These are phyloP conservation scores for Odontocolon sp. DNA, from an alignment of 2,888 invertebrate species.

Conservation along the genomic window DNA sequence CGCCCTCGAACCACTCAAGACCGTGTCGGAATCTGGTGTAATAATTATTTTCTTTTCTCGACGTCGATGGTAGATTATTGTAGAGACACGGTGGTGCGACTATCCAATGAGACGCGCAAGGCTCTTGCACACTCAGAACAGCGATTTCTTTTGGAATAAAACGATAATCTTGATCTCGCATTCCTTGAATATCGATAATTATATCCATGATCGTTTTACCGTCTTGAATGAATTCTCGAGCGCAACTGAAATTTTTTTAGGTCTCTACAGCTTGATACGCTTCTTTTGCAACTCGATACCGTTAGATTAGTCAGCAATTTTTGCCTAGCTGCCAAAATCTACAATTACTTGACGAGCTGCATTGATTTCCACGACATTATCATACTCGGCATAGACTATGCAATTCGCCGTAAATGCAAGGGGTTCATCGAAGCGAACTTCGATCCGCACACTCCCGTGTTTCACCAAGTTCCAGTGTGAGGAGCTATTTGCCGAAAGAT, in stretches of 20 bases:
- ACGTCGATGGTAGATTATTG: not conserved
- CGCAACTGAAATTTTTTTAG: no score
- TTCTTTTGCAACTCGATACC: no score
- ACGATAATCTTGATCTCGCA: not conserved
- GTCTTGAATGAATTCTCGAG: no score
- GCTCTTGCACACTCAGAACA: not conserved
- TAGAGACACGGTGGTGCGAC: not conserved
- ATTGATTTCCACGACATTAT: constrained; percentile 3
- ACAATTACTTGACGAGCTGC: not conserved
- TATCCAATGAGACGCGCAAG: not conserved
- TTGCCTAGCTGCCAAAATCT: not conserved
- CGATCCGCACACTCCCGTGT: not conserved
- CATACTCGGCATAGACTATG: not conserved
- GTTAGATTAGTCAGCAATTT: no score
- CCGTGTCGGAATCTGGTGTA: not conserved
- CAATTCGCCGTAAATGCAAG: not conserved
- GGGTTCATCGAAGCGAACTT: not conserved
- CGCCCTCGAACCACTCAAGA: not conserved
- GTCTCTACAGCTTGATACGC: no score
- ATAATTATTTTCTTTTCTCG: not conserved
- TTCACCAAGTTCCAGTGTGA: not conserved
- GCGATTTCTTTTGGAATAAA: not conserved
- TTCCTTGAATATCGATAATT: not conserved
- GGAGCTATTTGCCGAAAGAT: not conserved
- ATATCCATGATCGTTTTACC: no score